phyloP scores from a whole-genome alignment of 2,797 vertebrate species.

The Peromyscus nudipes region DNA sequence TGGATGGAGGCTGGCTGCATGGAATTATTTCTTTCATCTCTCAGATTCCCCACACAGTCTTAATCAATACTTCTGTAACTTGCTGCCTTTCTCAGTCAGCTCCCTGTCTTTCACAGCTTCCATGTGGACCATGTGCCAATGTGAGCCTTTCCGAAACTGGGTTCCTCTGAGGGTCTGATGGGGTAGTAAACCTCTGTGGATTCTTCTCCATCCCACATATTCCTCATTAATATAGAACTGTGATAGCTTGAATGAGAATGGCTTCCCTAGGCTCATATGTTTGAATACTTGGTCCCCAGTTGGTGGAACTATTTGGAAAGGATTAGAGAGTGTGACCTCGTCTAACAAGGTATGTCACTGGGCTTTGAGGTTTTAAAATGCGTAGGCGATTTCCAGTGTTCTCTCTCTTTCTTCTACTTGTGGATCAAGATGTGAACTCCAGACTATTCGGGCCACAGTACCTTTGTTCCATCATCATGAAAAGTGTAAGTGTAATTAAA shows the following conservation, averaged over 20 bases:
- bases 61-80: conserved; percentile 27
- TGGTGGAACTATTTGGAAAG: neutral
- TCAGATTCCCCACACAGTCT: conserved; percentile 17
- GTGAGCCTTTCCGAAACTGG: neutral
- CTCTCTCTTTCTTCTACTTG: neutral
- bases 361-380: neutral
- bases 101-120: neutral
- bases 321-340: neutral
- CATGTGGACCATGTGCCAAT: neutral
- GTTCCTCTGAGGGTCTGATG: neutral
- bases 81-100: neutral
- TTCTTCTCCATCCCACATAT: neutral
- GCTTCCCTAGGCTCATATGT: neutral
- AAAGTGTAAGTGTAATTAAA: neutral
- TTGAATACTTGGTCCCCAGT: neutral
- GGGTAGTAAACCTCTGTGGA: neutral
- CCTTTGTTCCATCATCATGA: no score
- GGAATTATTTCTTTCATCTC: neutral
- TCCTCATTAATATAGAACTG: neutral
- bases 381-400: neutral
- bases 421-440: neutral
- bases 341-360: neutral
- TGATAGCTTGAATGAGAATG: neutral
- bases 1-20: neutral
- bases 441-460: neutral